phyloP scores from a whole-genome alignment of 2,888 invertebrate species.

The Bombylius major region DNA sequence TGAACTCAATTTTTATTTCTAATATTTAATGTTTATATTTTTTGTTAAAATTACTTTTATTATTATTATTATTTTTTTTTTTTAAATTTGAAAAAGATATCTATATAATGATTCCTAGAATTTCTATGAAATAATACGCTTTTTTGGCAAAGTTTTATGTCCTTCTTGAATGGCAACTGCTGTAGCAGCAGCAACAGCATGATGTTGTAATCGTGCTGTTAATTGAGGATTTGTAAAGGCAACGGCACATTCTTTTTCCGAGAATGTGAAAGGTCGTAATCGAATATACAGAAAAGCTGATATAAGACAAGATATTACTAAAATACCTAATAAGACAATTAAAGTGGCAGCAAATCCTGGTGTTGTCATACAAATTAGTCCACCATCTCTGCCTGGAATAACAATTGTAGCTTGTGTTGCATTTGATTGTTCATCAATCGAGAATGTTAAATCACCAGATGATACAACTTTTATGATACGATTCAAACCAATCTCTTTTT shows the following conservation, averaged over 20 bases:
- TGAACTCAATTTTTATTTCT: too few relatives aligned
- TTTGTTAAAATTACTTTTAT: neutral
- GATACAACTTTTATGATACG: constrained; percentile 83
- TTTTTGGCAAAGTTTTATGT: constrained; percentile 30
- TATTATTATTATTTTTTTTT: neutral
- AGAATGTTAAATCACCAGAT: constrained; percentile 77
- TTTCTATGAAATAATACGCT: constrained; percentile 17
- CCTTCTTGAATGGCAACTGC: constrained; percentile 7
- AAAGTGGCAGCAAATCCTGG: constrained; percentile 84
- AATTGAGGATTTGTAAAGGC: constrained; percentile 35
- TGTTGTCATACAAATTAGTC: constrained; percentile 84
- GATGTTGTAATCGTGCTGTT: constrained; percentile 25
- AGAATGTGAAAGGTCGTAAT: constrained; percentile 53
- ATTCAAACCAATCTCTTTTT: constrained; percentile 78
- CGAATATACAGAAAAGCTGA: constrained; percentile 77
- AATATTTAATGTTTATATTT: neutral
- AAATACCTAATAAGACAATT: constrained; percentile 66
- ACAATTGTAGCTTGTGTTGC: constrained; percentile 52
- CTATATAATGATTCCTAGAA: too few relatives aligned
- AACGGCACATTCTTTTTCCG: constrained; percentile 33
- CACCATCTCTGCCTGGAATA: constrained; percentile 54
- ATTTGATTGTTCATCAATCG: constrained; percentile 55
- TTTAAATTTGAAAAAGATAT: neutral
- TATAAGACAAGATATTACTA: constrained; percentile 72
- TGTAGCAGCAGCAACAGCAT: constrained; percentile 11